phyloP scores from a whole-genome alignment of 2,888 invertebrate genomes.

The Archaeoteleia sp. region DNA sequence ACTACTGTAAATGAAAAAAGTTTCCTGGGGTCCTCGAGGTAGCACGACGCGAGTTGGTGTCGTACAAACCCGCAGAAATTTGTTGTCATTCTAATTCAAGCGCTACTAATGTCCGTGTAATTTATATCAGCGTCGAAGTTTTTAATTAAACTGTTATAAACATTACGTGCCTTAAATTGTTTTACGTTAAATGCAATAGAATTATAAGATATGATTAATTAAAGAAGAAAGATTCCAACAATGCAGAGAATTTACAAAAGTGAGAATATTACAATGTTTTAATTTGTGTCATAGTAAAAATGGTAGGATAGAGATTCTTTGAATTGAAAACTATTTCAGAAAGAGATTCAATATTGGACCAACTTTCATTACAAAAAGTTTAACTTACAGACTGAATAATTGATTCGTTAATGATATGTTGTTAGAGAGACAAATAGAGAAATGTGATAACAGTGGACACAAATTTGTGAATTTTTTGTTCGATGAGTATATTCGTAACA shows the following conservation, averaged over 20 bases:
- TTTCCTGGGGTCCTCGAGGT: slow-evolving; percentile 23
- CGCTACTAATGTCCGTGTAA: slow-evolving; percentile 14
- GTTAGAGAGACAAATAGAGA: slow-evolving; percentile 1
- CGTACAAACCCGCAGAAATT: slow-evolving; percentile 37
- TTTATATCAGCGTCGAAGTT: slow-evolving; percentile 25
- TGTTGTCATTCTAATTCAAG: slow-evolving; percentile 12
- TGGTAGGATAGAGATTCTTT: too few species aligned
- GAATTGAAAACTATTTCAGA: neutral
- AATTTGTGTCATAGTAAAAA: too few species aligned
- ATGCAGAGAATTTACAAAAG: too few species aligned
- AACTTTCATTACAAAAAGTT: too few species aligned
- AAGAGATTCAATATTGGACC: too few species aligned
- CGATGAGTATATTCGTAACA: slow-evolving; percentile 1
- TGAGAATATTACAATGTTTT: too few species aligned
- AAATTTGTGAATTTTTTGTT: slow-evolving; percentile 4
- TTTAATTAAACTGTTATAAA: slow-evolving; percentile 25
- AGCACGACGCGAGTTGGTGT: slow-evolving; percentile 25
- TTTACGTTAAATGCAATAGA: too few species aligned
- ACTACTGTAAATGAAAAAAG: slow-evolving; percentile 52
- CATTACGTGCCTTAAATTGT: slow-evolving; percentile 9
- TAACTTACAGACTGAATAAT: neutral
- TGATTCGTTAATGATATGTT: neutral
- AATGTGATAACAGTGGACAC: neutral
- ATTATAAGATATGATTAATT: too few species aligned
- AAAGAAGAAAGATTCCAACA: too few species aligned